These are phyloP conservation scores for Oreotragus oreotragus DNA, from an alignment of 2,113 vertebrate species.

Conservation along the genomic window DNA sequence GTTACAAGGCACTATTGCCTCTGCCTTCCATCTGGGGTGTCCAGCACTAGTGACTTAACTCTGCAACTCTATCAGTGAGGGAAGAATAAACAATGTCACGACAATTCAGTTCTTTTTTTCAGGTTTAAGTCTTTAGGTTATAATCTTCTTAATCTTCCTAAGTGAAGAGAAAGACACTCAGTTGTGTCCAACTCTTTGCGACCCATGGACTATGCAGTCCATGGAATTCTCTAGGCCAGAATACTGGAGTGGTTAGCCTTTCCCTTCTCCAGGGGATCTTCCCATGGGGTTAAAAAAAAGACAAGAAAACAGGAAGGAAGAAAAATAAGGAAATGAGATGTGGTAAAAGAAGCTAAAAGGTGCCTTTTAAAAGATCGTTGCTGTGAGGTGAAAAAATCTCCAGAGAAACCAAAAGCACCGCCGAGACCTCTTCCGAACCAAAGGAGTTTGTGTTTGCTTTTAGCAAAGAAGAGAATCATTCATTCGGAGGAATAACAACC, in stretches of 20 bases:
- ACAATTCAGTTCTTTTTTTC: not conserved
- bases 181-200: not conserved
- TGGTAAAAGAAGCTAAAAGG: slow-evolving; percentile 77
- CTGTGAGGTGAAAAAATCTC: slow-evolving; percentile 66
- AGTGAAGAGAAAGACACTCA: not conserved
- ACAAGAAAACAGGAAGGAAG: slow-evolving; percentile 76
- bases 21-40: not conserved
- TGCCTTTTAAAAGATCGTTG: slow-evolving; percentile 71
- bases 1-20: not conserved
- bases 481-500: slow-evolving; percentile 64
- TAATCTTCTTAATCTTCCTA: not conserved
- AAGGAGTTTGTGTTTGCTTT: slow-evolving; percentile 66
- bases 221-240: not conserved
- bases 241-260: not conserved
- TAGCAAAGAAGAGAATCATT: slow-evolving; percentile 56
- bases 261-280: not conserved
- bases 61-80: not conserved
- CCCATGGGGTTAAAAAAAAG: slow-evolving; percentile 56
- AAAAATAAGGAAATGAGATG: slow-evolving; percentile 77
- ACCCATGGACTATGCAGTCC: not conserved
- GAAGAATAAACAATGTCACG: not conserved
- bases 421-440: slow-evolving; percentile 48
- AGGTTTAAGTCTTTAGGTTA: not conserved
- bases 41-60: not conserved
- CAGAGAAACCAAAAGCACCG: slow-evolving; percentile 65